A percentile compares a stretch with the other conserved stretches of the same genome.
Conservation (phyloP, 2,113 vertebrate genomes). For the Trachemys scripta region DNA sequence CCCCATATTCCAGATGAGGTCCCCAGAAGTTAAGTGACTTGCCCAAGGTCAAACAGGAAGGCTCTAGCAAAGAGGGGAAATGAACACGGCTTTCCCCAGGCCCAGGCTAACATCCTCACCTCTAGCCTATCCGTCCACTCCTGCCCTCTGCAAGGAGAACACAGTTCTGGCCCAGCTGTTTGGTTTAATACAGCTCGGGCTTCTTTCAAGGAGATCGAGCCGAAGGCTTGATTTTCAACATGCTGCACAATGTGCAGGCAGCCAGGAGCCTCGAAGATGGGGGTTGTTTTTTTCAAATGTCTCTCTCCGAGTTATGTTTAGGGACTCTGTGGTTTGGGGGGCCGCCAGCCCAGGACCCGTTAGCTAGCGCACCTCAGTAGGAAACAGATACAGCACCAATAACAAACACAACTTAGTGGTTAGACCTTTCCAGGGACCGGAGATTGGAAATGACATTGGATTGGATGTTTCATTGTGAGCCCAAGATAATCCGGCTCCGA, state of each 20-base stretch:
- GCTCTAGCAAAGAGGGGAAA: not conserved
- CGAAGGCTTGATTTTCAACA: not conserved
- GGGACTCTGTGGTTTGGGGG: not conserved
- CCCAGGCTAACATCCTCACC: not conserved
- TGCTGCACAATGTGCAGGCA: not conserved
- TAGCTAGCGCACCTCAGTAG: not conserved
- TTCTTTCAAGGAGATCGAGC: not conserved
- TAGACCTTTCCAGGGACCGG: not conserved
- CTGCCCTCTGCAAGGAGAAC: not conserved
- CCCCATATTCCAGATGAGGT: not conserved
- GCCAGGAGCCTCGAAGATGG: not conserved
- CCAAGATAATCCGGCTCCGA: not conserved
- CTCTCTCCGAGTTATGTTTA: not conserved
- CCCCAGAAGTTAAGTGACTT: not conserved
- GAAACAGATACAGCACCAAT: not conserved
- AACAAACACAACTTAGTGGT: slow-evolving; percentile 9
- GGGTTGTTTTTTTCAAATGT: not conserved
- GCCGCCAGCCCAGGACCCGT: not conserved
- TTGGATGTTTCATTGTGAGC: not conserved
- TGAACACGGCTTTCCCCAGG: not conserved
- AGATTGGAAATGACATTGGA: not conserved
- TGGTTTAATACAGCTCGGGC: not conserved
- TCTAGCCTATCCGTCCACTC: not conserved
- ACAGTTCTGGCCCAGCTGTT: not conserved
- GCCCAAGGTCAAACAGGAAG: not conserved